Evolutionary conservation across 2,888 invertebrate genomes (phyloP), one percentile per base, ranked within the genome.

Genomic region (Phasia obesa): DNA sequence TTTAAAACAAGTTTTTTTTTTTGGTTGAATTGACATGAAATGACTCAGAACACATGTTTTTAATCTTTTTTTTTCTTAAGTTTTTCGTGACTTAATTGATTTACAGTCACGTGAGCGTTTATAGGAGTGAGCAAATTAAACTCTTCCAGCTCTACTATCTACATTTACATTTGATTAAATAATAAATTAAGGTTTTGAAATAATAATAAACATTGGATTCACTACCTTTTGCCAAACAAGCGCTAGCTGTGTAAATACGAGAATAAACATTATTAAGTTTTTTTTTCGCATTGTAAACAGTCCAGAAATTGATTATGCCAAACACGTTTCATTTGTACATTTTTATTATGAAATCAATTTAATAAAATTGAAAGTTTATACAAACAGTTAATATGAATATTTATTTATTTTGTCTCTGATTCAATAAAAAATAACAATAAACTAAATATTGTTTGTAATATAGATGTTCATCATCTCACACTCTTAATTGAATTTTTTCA

Each of bases 271-370:
- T 44, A 27, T 13, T n/a, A n/a, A n/a, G n/a, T n/a, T n/a, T n/a
- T n/a, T n/a, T n/a, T n/a, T n/a, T n/a, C 25, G 53, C 23, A n/a
- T 55, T 69, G 17, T 44, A 27, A 31, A 42, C 42, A 31, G 15
- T 9, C 62, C 27, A 31, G 5, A 44, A n/a, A 59, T 59, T 65
- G 47, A 57, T 23, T 57, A 59, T 49, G 65, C 27, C 23, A 47
- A 55, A 35, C 47, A 15, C 19, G 13, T n/a, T 19, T n/a, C n/a
- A n/a, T n/a, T n/a, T n/a, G n/a, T n/a, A 7, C 1, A 49, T 59
- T 65, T 65, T 42, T 74, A 57, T 64, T 55, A 47, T 35, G 67
- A 65, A 57, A 57, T 49, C 57, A 59, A 75, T 67, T 59, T 38
- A 47, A 21, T 35, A 19, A 67, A 75, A 65, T 27, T 35, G 19